A percentile compares a stretch with the other conserved stretches of the same genome.
Evolutionary conservation across 2,888 invertebrate genomes (phyloP).

Genomic region (Calameuta idolon): DNA sequence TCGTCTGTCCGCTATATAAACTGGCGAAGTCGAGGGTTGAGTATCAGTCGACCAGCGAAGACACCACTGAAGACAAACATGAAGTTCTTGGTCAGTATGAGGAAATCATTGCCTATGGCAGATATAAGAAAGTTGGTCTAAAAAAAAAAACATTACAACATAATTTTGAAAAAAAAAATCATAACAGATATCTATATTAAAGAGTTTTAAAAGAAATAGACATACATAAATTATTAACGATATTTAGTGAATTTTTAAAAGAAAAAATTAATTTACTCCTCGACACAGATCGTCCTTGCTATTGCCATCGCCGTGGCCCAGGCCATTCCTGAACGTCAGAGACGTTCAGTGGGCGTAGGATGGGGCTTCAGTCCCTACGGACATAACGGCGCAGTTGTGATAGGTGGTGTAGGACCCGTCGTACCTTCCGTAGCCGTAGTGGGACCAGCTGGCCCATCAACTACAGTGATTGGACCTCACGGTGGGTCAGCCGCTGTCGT

Average conservation of each 20-base stretch:
- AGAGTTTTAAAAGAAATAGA: too few species aligned
- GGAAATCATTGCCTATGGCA: too few species aligned
- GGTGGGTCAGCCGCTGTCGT: constrained; percentile 34
- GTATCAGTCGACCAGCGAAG: constrained; percentile 30
- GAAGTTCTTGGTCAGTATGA: constrained; percentile 44
- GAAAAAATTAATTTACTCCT: too few species aligned
- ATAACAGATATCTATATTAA: too few species aligned
- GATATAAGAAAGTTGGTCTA: too few species aligned
- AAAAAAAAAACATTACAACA: too few species aligned
- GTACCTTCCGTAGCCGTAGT: constrained; percentile 23
- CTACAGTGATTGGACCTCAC: constrained; percentile 36
- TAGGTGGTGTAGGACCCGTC: constrained; percentile 24
- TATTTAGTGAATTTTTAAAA: too few species aligned
- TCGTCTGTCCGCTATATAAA: constrained; percentile 39
- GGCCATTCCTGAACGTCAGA: constrained; percentile 44
- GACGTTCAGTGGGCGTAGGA: constrained; percentile 43
- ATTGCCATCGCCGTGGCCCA: constrained; percentile 38
- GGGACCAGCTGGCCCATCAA: constrained; percentile 28
- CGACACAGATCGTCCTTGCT: constrained; percentile 40
- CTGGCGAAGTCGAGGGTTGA: constrained; percentile 23
- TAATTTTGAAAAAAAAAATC: too few species aligned
- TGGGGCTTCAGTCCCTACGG: constrained; percentile 23
- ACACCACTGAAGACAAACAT: constrained; percentile 22
- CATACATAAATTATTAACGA: too few species aligned
- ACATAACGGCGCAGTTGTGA: constrained; percentile 38